These are phyloP conservation scores for Virgularia gustaviana DNA, from an alignment of 92 coral and sea anemone genomes.

Conservation along the genomic window DNA sequence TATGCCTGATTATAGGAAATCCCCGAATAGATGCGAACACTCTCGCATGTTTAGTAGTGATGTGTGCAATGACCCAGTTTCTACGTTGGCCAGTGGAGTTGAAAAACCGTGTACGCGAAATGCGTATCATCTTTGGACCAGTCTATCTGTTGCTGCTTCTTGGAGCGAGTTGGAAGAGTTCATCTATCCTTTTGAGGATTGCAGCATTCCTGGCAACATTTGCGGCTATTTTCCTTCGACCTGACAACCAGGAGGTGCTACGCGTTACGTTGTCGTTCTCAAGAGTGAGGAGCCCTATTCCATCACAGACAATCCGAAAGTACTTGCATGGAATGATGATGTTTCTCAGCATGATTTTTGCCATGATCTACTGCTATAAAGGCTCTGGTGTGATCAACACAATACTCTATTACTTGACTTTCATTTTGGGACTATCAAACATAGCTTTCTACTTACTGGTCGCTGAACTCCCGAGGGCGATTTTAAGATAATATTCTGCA, in stretches of 20 bases:
- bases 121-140: constrained; percentile 31
- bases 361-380: neutral
- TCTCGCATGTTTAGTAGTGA: neutral
- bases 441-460: constrained; percentile 3
- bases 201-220: constrained; percentile 1
- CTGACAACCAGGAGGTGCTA: constrained; percentile 34
- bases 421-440: neutral
- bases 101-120: constrained; percentile 21
- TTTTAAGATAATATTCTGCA: neutral
- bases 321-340: constrained; percentile 10
- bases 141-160: constrained; percentile 7
- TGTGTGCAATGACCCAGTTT: constrained; percentile 26
- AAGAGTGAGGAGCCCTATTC: too few species aligned
- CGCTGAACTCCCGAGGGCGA: constrained; percentile 21
- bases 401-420: neutral
- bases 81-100: constrained; percentile 33
- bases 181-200: neutral
- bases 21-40: neutral
- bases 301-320: neutral
- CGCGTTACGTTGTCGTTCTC: neutral
- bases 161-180: neutral
- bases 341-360: constrained; percentile 6
- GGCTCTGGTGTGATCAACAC: neutral
- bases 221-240: constrained; percentile 29
- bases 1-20: neutral